Base-by-base conservation (phyloP, 2,797 vertebrate genomes). In the Micrastur ruficollis region DNA sequence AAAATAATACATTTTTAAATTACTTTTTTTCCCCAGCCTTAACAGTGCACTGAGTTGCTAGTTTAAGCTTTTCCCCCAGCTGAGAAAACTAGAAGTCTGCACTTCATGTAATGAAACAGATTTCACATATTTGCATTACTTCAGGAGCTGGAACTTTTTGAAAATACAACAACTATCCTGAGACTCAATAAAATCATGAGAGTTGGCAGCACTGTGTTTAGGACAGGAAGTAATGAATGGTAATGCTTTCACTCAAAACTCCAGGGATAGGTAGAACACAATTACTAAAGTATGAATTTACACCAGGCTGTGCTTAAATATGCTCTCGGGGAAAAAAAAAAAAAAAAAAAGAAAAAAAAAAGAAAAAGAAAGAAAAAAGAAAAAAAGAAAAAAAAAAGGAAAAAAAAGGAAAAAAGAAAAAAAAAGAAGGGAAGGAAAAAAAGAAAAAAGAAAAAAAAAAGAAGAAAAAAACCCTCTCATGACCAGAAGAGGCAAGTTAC, bases 201-300 rank as follows among this genome's bases (percentile, higher is more conserved):
- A 85, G 83, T 40, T 93, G 95, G 91, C 86, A 94, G 90, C 55
- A 25, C 59, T 16, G 53, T 44, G 79, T 40, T 94, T 68, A 13
- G 67, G 92, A 62, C 95, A 82, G 95, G 90, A 92, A 92, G 90
- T n/a, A 89, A 86, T 80, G 93, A 94, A 79, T n/a, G 78, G 90
- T 38, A 92, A 86, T 65, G 68, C 74, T 80, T 85, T 84, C 78
- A 61, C 55, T 93, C 67, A 42, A 26, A 85, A 70, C 92, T 87
- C 86, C 78, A 56, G 88, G 86, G 83, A 89, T 7, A 74, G 63
- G 83, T 74, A 93, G 75, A 91, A 72, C 62, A 90, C 84, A 84
- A 55, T 90, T 62, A 75, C 82, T 63, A 16, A 70, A 80, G 86
- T 50, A 75, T 4, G 50, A 92, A 89, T 93, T 93, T 71, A 79